Conservation (phyloP, 2,888 invertebrate species). For the Autographa pulchrina region DNA sequence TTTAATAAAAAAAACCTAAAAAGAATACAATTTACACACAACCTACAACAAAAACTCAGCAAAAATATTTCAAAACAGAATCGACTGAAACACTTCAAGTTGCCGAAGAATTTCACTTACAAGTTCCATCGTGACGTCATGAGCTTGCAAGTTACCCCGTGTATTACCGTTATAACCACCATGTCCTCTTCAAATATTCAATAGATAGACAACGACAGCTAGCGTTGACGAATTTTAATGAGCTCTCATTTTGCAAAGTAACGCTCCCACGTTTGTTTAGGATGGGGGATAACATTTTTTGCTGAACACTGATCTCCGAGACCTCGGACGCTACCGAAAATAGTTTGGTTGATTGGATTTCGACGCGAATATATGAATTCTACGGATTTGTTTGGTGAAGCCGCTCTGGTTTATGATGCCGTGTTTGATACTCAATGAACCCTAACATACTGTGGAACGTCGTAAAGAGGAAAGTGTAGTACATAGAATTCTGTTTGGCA, state of each 20-base stretch:
- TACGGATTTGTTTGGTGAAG: slow-evolving; percentile 40
- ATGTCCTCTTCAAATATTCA: slow-evolving; percentile 52
- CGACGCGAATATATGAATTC: slow-evolving; percentile 48
- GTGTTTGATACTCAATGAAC: slow-evolving; percentile 22
- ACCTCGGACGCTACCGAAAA: slow-evolving; percentile 39
- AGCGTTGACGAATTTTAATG: slow-evolving; percentile 70
- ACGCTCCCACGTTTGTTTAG: slow-evolving; percentile 72
- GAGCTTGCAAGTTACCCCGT: not conserved
- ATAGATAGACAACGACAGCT: slow-evolving; percentile 48
- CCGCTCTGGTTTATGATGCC: slow-evolving; percentile 27
- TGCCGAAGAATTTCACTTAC: not conserved
- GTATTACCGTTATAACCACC: slow-evolving; percentile 20
- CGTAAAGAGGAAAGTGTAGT: not conserved
- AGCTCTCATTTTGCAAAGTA: slow-evolving; percentile 67
- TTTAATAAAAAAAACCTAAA: too few species aligned
- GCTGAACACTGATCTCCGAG: slow-evolving; percentile 54
- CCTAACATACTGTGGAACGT: not conserved
- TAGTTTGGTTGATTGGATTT: slow-evolving; percentile 66
- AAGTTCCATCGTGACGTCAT: not conserved
- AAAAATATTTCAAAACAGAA: not conserved
- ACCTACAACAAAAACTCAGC: not conserved
- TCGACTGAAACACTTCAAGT: not conserved
- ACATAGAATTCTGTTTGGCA: not conserved
- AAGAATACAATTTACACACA: not conserved
- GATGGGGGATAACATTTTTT: slow-evolving; percentile 63